Evolutionary conservation across 2,113 vertebrate species (phyloP).

Genomic region (Talpa occidentalis): DNA sequence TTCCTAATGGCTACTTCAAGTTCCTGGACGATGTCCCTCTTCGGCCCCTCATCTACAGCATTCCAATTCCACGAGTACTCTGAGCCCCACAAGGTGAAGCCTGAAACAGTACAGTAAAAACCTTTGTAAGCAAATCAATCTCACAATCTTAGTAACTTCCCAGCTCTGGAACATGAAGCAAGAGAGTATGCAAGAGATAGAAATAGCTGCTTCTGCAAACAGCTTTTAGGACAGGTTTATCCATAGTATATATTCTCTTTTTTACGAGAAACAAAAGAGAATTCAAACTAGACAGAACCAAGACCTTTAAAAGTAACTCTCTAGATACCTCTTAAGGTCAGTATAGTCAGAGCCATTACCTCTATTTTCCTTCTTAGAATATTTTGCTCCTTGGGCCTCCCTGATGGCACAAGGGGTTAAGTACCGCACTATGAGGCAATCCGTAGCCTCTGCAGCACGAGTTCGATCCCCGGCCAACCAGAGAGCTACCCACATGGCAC

Average conservation of each 20-base stretch:
- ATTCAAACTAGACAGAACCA: neutral
- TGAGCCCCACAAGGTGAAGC: constrained; percentile 97
- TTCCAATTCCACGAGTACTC: constrained; percentile 98
- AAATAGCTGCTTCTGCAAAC: neutral
- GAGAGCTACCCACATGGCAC: too few relatives aligned
- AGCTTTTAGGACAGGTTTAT: neutral
- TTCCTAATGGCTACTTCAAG: constrained; percentile 88
- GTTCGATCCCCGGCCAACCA: too few relatives aligned
- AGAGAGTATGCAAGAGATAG: neutral
- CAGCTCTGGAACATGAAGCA: neutral
- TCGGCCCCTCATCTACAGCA: constrained; percentile 92
- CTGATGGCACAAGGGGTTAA: too few relatives aligned
- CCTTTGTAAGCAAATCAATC: neutral
- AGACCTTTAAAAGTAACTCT: neutral
- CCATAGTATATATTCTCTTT: neutral
- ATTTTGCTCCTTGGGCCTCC: too few relatives aligned
- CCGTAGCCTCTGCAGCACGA: too few relatives aligned
- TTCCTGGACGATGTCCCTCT: constrained; percentile 92
- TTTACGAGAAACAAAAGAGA: neutral
- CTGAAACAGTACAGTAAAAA: constrained; percentile 81
- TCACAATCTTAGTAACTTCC: neutral
- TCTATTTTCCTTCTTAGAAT: neutral
- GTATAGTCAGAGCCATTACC: neutral
- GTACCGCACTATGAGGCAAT: too few relatives aligned
- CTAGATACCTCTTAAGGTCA: neutral